Conservation (phyloP, 2,113 vertebrate species). For the Tauraco erythrolophus region DNA sequence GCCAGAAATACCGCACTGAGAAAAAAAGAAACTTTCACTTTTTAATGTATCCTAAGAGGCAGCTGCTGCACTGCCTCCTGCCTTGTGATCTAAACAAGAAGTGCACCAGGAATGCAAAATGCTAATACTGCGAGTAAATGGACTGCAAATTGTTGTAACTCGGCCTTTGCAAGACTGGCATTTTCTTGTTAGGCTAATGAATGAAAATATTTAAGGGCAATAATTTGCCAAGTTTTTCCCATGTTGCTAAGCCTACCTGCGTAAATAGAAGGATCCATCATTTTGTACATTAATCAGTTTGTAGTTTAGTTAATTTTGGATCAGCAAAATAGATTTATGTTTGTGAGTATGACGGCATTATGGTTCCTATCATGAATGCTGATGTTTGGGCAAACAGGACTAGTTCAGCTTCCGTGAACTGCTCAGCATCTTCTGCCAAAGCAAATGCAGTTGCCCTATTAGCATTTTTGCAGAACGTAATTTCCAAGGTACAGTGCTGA, state of each 20-base stretch:
- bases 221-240: background rate
- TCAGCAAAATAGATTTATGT: background rate
- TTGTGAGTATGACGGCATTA: background rate
- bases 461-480: background rate
- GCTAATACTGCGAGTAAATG: background rate
- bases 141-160: slow-evolving; percentile 4
- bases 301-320: background rate
- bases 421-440: background rate
- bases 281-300: slow-evolving; percentile 3
- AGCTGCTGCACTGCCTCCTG: background rate
- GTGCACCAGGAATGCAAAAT: background rate
- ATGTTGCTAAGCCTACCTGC: background rate
- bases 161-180: background rate
- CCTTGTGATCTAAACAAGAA: background rate
- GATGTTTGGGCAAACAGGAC: background rate
- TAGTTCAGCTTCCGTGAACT: background rate
- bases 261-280: background rate
- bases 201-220: background rate
- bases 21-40: background rate
- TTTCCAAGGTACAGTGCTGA: background rate
- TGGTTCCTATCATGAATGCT: background rate
- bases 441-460: background rate
- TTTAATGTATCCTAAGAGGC: background rate
- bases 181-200: background rate
- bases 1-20: background rate